phyloP scores from a whole-genome alignment of 2,113 vertebrate genomes.

The Copsychus sechellarum region DNA sequence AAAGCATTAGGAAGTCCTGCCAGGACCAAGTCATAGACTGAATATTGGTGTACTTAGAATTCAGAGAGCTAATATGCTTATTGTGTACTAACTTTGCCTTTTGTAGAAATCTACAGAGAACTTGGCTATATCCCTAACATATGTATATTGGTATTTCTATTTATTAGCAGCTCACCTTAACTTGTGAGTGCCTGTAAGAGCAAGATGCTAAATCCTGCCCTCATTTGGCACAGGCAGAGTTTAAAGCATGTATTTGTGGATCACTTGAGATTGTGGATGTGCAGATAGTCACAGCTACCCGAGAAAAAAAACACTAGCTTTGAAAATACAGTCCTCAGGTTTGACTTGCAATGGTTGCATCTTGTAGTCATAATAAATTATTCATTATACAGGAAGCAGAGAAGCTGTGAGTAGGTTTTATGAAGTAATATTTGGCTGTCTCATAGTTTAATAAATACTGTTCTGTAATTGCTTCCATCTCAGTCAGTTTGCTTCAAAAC shows the following conservation, averaged over 20 bases:
- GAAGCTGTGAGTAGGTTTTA: background rate
- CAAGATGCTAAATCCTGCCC: background rate
- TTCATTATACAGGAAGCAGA: background rate
- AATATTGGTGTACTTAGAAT: background rate
- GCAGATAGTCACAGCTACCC: background rate
- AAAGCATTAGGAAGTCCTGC: background rate
- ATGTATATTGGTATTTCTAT: background rate
- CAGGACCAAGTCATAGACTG: background rate
- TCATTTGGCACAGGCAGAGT: background rate
- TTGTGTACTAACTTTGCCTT: background rate
- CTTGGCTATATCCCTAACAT: background rate
- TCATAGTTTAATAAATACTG: background rate
- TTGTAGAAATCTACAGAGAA: background rate
- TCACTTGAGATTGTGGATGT: background rate
- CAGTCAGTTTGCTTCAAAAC: background rate
- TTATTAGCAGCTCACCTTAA: background rate
- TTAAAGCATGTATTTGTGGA: background rate
- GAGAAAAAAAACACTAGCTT: background rate
- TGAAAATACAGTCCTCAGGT: background rate
- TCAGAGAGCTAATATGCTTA: background rate
- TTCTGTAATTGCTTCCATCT: background rate
- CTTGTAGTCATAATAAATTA: background rate
- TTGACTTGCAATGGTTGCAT: background rate
- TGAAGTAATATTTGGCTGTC: background rate
- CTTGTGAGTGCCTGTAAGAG: background rate